Base-by-base conservation (phyloP, 2,113 vertebrate species). In the Petroica traversi region DNA sequence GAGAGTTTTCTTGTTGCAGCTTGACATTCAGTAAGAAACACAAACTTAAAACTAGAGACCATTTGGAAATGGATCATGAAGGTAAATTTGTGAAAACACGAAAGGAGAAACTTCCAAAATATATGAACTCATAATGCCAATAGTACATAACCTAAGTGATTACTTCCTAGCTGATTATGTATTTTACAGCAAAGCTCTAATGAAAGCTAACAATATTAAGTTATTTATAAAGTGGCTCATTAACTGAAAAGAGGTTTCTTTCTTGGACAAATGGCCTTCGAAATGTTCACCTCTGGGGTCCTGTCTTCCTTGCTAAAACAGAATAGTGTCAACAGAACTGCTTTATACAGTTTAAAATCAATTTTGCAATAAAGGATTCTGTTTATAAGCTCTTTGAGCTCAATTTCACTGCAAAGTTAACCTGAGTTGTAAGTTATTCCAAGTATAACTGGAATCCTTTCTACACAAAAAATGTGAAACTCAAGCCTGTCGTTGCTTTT, bases 331-430 rank as follows among this genome's bases (percentile, higher is more conserved):
- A 85, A 51, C 20, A 81, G 52, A 92, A 62, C 28, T 79, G 62
- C 57, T 72, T 93, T 67, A 75, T 20, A 52, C 38, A 57, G 43
- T 58, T 89, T 78, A n/a, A 89, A 79, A 95, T 79, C 48, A 78
- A 69, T 91, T 91, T 79, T 73, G 87, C 41, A 76, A 76, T 62
- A 77, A 89, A 71, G 18, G 15, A 45, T 76, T 94, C 62, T 91
- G 62, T 76, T 92, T 89, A 61, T 91, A 89, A 96, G 58, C 33
- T 79, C 49, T 85, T 69, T 33, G 48, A 72, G 40, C 34, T 85
- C 58, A 61, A 89, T 92, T 91, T 79, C 87, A 69, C 26, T 40
- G 41, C 19, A 62, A 95, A 94, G 45, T n/a, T 73, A 92, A 94
- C 66, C 54, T 51, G 26, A 94, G 22, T 67, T 88, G 26, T 68